These are phyloP conservation scores for Microdon myrmicae DNA, from an alignment of 2,888 invertebrate genomes.

Conservation along the genomic window DNA sequence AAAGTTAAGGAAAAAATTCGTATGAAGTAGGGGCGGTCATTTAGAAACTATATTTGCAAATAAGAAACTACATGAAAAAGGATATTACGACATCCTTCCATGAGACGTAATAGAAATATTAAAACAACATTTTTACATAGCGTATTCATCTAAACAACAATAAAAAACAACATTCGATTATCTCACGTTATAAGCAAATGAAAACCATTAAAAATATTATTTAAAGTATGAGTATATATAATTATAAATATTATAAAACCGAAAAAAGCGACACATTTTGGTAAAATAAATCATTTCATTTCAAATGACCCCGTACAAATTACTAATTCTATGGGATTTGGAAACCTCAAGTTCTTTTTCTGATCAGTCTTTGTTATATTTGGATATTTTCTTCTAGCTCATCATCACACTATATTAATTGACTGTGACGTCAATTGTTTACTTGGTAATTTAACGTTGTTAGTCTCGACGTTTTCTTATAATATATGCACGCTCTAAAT, in stretches of 20 bases:
- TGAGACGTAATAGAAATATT: slow-evolving; percentile 27
- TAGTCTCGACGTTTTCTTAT: slow-evolving; percentile 8
- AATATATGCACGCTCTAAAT: slow-evolving; percentile 4
- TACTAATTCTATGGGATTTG: neutral
- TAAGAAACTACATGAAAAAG: slow-evolving; percentile 52
- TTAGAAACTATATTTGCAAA: slow-evolving; percentile 47
- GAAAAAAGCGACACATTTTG: slow-evolving; percentile 49
- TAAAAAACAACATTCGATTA: slow-evolving; percentile 33
- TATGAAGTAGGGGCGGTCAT: slow-evolving; percentile 43
- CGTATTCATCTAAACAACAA: slow-evolving; percentile 33
- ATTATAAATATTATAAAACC: slow-evolving; percentile 42
- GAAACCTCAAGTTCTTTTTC: neutral
- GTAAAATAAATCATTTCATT: slow-evolving; percentile 51
- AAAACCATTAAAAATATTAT: slow-evolving; percentile 25
- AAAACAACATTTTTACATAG: slow-evolving; percentile 56
- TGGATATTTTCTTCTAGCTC: slow-evolving; percentile 45
- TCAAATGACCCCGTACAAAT: slow-evolving; percentile 14
- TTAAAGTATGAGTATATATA: slow-evolving; percentile 22
- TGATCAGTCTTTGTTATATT: neutral
- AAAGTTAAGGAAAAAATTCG: slow-evolving; percentile 30
- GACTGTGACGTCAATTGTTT: neutral
- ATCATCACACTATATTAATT: slow-evolving; percentile 35
- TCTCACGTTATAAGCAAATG: slow-evolving; percentile 32
- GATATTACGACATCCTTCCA: slow-evolving; percentile 54
- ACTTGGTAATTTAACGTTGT: slow-evolving; percentile 25